These are phyloP conservation scores for Sebastolobus alascanus DNA, from an alignment of 2,797 vertebrate genomes.

Conservation along the genomic window DNA sequence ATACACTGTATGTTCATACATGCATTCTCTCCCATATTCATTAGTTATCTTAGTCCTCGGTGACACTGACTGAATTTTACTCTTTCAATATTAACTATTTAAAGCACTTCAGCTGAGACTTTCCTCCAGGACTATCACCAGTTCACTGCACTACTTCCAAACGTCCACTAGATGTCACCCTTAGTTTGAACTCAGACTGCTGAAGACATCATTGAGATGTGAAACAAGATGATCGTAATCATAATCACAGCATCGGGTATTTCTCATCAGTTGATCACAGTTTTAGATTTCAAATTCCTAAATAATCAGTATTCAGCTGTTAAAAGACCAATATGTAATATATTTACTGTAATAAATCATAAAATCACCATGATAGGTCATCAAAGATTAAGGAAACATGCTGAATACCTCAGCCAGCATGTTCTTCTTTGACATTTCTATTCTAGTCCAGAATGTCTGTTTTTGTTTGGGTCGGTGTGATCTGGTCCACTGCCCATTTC, in stretches of 20 bases:
- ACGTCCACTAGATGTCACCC: constrained; percentile 2
- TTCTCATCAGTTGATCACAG: neutral
- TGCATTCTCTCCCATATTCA: neutral
- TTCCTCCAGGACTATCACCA: neutral
- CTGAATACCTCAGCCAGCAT: no score
- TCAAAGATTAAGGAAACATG: no score
- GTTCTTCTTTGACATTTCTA: no score
- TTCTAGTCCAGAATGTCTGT: no score
- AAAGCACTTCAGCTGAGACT: neutral
- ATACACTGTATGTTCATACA: neutral
- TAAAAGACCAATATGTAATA: neutral
- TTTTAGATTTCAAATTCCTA: neutral
- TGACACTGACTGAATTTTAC: neutral
- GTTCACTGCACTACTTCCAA: neutral
- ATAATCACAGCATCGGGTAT: neutral
- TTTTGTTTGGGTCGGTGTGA: no score
- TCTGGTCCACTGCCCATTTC: no score
- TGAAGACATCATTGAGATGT: neutral
- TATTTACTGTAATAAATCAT: no score
- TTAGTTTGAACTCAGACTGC: neutral
- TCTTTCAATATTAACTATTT: no score
- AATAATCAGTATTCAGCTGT: neutral
- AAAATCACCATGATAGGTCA: no score
- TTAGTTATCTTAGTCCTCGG: neutral
- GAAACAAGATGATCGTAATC: neutral